phyloP scores from a whole-genome alignment of 2,888 invertebrate species.

The Lasioglossum oenotherae region DNA sequence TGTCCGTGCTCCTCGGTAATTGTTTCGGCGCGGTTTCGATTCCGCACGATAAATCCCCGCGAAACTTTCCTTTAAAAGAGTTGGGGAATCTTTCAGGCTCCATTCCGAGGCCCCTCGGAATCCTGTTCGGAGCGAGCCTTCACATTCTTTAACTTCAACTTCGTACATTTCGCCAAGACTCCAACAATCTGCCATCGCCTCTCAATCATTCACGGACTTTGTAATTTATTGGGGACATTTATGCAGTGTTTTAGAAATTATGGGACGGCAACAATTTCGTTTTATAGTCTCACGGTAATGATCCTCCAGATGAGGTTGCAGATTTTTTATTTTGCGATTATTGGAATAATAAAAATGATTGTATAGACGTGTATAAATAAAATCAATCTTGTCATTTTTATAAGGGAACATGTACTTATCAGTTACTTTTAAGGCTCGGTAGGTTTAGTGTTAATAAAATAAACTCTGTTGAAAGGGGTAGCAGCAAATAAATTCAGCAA shows the following conservation, averaged over 20 bases:
- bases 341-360: too few species aligned
- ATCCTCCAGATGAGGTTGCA: too few species aligned
- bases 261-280: not conserved
- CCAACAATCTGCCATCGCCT: not conserved
- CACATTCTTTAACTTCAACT: not conserved
- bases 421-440: too few species aligned
- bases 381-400: too few species aligned
- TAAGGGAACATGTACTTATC: too few species aligned
- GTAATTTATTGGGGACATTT: not conserved
- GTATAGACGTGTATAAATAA: too few species aligned
- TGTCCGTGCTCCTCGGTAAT: constrained; percentile 20
- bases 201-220: not conserved
- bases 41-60: not conserved
- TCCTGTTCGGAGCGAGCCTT: not conserved
- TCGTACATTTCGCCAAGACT: not conserved
- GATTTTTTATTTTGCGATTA: too few species aligned
- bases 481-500: not conserved
- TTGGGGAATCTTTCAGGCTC: not conserved
- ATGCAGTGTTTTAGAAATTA: not conserved
- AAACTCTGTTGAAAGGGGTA: not conserved
- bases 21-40: constrained; percentile 23
- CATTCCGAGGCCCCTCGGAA: not conserved
- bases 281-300: too few species aligned
- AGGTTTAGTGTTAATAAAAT: too few species aligned
- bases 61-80: not conserved